Base-by-base conservation (phyloP, 2,888 invertebrate genomes). In the Lycocerus yunnanus region DNA sequence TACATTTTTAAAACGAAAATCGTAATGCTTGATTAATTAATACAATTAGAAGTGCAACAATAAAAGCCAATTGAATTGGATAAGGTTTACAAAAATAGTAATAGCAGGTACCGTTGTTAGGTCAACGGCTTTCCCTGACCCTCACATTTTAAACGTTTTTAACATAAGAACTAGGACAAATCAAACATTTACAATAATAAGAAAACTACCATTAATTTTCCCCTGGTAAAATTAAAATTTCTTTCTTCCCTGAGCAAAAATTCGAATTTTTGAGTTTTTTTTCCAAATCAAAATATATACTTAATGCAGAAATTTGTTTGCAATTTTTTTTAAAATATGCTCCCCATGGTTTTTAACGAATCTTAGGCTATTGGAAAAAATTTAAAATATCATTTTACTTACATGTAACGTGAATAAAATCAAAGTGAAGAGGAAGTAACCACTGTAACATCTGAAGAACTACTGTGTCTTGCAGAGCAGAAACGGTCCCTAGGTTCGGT, bases 381-480 rank as follows among this genome's bases (percentile, higher is more conserved):
- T 3, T 43, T n/a, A 43, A 68, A 43, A 43, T 15, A 43, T 58
- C 13, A 68, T 58, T 43, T 15, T 71, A 80, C 79, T 80, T 77
- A 79, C 80, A 73, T 78, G 75, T 75, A 63, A 63, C n/a, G n/a
- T 73, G 61, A 68, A 66, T 77, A 71, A 76, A 69, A 61, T 76
- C 68, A 63, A 69, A 69, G 69, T 71, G 68, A 75, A 74, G 76
- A 79, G 80, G 82, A 81, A 81, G 83, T 81, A 80, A 78, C 80
- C 85, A 84, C 84, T 84, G 81, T 83, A 84, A 84, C 83, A 84
- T 84, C 84, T 81, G 85, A 85, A 85, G 86, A 85, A 86, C 85
- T 84, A 85, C 86, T 85, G 84, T 75, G 82, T 78, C 80, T 77
- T 77, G 77, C 74, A 80, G 82, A 79, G 81, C 21, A 70, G 70